Evolutionary conservation across 2,797 vertebrate genomes (phyloP).

Genomic region (Fistularia commersonii): DNA sequence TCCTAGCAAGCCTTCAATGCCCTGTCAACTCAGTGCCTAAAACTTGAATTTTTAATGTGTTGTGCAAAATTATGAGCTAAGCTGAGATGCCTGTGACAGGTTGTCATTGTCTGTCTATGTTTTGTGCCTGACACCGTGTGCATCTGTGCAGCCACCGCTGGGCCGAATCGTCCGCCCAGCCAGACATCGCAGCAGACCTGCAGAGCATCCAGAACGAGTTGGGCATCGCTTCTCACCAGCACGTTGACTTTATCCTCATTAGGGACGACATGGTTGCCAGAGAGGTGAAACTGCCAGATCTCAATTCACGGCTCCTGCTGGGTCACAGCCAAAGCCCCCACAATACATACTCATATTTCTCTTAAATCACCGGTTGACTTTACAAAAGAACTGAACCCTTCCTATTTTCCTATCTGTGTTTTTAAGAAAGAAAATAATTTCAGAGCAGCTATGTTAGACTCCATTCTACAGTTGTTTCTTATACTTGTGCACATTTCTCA

Average conservation of each 20-base stretch:
- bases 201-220: constrained; percentile 79
- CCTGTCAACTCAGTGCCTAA: not conserved
- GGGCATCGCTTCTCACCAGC: constrained; percentile 72
- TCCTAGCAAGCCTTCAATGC: too few species aligned
- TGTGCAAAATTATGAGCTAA: constrained; percentile 37
- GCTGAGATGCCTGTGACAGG: constrained; percentile 44
- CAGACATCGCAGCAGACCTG: constrained; percentile 85
- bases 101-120: constrained; percentile 48
- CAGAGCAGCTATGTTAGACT: too few species aligned
- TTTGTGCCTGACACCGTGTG: constrained; percentile 40
- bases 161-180: constrained; percentile 72
- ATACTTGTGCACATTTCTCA: too few species aligned
- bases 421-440: too few species aligned
- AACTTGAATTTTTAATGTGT: constrained; percentile 39
- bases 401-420: too few species aligned
- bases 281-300: constrained; percentile 76
- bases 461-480: too few species aligned
- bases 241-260: constrained; percentile 87
- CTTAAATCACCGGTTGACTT: too few species aligned
- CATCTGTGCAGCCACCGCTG: constrained; percentile 73
- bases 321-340: too few species aligned
- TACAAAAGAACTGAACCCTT: too few species aligned
- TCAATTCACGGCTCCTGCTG: constrained; percentile 14
- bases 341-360: too few species aligned
- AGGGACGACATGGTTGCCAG: constrained; percentile 89